These are phyloP conservation scores for Siniperca obscura DNA, from an alignment of 2,797 vertebrate genomes.

Conservation along the genomic window DNA sequence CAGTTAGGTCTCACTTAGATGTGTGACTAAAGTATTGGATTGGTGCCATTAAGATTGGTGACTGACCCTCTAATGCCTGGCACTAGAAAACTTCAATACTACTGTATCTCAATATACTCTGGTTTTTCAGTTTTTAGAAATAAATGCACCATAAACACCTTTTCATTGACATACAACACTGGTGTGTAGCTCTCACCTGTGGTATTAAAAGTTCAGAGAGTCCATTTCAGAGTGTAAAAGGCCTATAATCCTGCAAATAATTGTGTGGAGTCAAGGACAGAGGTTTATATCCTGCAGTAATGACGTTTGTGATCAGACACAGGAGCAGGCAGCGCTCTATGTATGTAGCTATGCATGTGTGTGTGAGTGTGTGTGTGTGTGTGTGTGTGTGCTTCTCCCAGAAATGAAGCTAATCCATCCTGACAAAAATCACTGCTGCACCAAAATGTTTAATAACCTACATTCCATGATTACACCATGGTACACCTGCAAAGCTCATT, in stretches of 20 bases:
- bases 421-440: slow-evolving; percentile 59
- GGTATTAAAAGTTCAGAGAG: slow-evolving; percentile 5
- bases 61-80: neutral
- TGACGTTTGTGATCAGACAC: slow-evolving; percentile 18
- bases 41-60: neutral
- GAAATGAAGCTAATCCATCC: slow-evolving; percentile 46
- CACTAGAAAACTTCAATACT: neutral
- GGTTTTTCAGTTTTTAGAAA: no score
- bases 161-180: neutral
- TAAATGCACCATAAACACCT: neutral
- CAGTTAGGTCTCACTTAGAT: neutral
- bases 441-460: slow-evolving; percentile 60
- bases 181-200: neutral
- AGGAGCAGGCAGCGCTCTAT: neutral
- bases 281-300: slow-evolving; percentile 2
- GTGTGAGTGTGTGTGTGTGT: neutral
- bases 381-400: slow-evolving; percentile 12
- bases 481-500: slow-evolving; percentile 64
- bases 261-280: neutral
- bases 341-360: neutral
- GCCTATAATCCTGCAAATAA: slow-evolving; percentile 10
- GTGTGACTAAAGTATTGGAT: neutral
- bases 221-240: slow-evolving; percentile 8
- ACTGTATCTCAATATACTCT: neutral
- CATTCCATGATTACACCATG: slow-evolving; percentile 48